A percentile compares a stretch with the other conserved stretches of the same genome.
phyloP scores from a whole-genome alignment of 2,113 vertebrate species.

The Budorcas taxicolor region DNA sequence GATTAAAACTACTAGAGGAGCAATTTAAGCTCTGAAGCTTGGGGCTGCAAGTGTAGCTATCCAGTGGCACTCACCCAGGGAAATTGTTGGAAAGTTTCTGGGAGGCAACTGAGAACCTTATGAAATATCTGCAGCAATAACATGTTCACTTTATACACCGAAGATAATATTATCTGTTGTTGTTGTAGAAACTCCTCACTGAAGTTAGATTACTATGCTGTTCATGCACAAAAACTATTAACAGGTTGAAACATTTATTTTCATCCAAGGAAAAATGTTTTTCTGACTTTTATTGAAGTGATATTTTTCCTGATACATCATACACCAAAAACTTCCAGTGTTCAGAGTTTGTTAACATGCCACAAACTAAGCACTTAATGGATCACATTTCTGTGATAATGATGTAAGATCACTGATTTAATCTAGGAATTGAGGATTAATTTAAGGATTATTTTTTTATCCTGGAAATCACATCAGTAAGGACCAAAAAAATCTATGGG shows the following conservation, averaged over 20 bases:
- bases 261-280: not conserved
- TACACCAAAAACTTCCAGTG: not conserved
- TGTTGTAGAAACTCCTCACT: not conserved
- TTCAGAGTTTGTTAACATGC: not conserved
- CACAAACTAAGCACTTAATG: not conserved
- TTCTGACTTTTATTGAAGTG: not conserved
- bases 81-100: not conserved
- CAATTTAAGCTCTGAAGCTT: not conserved
- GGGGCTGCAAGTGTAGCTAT: not conserved
- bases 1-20: not conserved
- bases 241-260: not conserved
- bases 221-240: not conserved
- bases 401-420: not conserved
- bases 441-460: not conserved
- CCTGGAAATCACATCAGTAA: not conserved
- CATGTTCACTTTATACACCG: not conserved
- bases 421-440: not conserved
- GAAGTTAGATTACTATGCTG: not conserved
- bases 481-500: not conserved
- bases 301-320: not conserved
- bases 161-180: not conserved
- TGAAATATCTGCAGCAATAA: not conserved
- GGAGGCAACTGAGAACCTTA: not conserved
- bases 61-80: not conserved
- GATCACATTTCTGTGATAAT: not conserved